These are phyloP conservation scores for Parnassius mnemosyne DNA, from an alignment of 2,888 invertebrate genomes.

Conservation along the genomic window DNA sequence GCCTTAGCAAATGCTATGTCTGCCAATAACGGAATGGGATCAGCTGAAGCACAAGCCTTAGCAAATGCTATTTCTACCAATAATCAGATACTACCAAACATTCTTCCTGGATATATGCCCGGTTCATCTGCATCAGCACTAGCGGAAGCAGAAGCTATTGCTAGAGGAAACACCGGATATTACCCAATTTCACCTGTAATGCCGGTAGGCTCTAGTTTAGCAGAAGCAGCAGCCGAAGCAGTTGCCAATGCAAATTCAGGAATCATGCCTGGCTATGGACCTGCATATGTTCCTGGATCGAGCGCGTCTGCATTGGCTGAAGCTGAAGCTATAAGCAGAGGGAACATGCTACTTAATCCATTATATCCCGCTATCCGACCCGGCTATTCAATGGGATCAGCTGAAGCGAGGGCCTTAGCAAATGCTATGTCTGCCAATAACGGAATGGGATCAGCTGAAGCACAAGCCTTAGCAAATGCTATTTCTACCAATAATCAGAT, in stretches of 20 bases:
- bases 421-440: conserved; percentile 2
- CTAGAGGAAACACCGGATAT: conserved; percentile 1
- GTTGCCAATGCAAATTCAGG: no score
- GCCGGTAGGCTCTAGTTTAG: neutral
- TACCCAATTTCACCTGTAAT: neutral
- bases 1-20: conserved; percentile 10
- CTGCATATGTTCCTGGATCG: neutral
- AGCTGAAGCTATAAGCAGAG: neutral
- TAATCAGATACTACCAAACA: neutral
- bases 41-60: conserved; percentile 15
- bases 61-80: neutral
- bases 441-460: conserved; percentile 7
- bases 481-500: neutral
- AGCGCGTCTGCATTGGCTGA: neutral
- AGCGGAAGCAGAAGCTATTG: conserved; percentile 5
- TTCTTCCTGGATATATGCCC: neutral
- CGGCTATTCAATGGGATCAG: conserved; percentile 5
- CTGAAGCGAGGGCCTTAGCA: conserved; percentile 6
- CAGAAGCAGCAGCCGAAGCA: neutral
- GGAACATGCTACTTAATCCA: neutral
- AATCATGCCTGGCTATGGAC: neutral
- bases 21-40: neutral
- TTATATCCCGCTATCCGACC: neutral
- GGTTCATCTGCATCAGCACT: conserved; percentile 7
- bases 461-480: conserved; percentile 5